These are phyloP conservation scores for Merluccius polli DNA, from an alignment of 2,797 vertebrate genomes.

Conservation along the genomic window DNA sequence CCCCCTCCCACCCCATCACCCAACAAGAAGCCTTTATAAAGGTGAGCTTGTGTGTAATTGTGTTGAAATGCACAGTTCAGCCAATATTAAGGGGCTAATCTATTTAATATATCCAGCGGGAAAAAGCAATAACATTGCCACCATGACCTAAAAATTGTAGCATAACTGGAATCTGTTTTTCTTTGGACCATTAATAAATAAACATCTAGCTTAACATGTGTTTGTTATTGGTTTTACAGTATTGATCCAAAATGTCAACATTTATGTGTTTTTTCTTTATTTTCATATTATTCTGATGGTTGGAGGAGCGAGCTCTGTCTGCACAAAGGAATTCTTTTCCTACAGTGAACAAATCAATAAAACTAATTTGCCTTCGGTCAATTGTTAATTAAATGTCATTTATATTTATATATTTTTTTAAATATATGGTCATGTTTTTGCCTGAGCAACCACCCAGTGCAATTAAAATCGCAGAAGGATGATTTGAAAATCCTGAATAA, in stretches of 20 bases:
- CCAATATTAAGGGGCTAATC: neutral
- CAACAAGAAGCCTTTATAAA: neutral
- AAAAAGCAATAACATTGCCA: neutral
- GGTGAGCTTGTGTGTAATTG: neutral
- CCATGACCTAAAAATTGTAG: neutral
- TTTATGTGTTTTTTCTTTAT: neutral
- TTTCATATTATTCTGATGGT: neutral
- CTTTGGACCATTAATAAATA: neutral
- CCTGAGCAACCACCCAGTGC: constrained; percentile 21
- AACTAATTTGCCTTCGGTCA: constrained; percentile 72
- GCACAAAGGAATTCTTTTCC: constrained; percentile 52
- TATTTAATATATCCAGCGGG: neutral
- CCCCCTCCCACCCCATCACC: constrained; percentile 42
- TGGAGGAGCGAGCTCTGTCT: neutral
- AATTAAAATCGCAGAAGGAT: constrained; percentile 42
- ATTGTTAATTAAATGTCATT: constrained; percentile 74
- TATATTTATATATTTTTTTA: constrained; percentile 47
- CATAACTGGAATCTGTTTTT: neutral
- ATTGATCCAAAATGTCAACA: neutral
- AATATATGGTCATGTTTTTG: constrained; percentile 60
- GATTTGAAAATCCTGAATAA: constrained; percentile 55
- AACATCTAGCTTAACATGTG: neutral
- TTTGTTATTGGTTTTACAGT: neutral
- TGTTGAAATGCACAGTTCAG: neutral
- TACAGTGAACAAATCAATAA: constrained; percentile 74